A percentile compares a stretch with the other conserved stretches of the same genome.
These are phyloP conservation scores for Trissoscelio sp. DNA, from an alignment of 2,888 invertebrate species.

Conservation along the genomic window DNA sequence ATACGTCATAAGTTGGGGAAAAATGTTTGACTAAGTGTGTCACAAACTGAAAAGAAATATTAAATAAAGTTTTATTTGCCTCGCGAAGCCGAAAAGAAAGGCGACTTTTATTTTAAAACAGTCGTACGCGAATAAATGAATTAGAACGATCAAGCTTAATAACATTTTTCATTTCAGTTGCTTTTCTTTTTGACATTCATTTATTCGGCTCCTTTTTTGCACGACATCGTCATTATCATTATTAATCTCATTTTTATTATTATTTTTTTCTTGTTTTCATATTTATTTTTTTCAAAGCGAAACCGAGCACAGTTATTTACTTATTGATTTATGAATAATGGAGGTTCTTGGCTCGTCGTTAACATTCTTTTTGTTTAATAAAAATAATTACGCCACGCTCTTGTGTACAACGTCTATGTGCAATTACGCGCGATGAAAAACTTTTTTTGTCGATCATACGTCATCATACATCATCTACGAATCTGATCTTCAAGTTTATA, in stretches of 20 bases:
- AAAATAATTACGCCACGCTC: slow-evolving; percentile 52
- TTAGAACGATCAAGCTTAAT: not conserved
- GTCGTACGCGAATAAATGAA: slow-evolving; percentile 28
- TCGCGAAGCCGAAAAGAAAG: slow-evolving; percentile 3
- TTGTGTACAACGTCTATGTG: slow-evolving; percentile 31
- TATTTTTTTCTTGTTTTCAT: not conserved
- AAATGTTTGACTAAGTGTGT: slow-evolving; percentile 65
- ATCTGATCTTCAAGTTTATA: slow-evolving; percentile 54
- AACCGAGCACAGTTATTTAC: slow-evolving; percentile 29
- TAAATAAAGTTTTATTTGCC: slow-evolving; percentile 58
- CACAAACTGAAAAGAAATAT: slow-evolving; percentile 55
- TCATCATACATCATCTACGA: slow-evolving; percentile 62
- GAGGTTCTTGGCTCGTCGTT: slow-evolving; percentile 30
- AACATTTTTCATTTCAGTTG: slow-evolving; percentile 18
- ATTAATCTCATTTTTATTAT: slow-evolving; percentile 11
- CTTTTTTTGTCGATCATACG: slow-evolving; percentile 59
- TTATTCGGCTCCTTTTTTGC: not conserved
- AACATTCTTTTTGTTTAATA: slow-evolving; percentile 46
- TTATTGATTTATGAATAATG: slow-evolving; percentile 61
- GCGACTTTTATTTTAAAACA: slow-evolving; percentile 19
- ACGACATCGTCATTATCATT: slow-evolving; percentile 15
- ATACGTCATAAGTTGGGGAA: slow-evolving; percentile 57
- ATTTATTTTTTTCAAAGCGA: not conserved
- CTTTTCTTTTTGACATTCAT: not conserved
- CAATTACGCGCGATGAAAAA: slow-evolving; percentile 59